phyloP scores from a whole-genome alignment of 2,113 vertebrate species.

The Sitta europaea region DNA sequence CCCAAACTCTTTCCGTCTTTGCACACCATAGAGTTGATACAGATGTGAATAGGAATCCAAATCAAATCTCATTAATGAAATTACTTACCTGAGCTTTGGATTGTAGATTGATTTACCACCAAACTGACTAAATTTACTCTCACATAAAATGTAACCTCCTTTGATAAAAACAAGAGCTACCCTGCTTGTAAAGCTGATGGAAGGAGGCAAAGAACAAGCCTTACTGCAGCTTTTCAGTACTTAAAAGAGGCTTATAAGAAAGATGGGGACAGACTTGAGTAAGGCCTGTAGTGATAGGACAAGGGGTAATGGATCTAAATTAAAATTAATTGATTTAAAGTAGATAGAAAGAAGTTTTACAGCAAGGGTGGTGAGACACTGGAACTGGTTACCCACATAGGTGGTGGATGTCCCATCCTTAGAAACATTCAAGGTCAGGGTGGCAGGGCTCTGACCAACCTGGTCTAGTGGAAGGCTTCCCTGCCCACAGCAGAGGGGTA shows the following conservation, averaged over 20 bases:
- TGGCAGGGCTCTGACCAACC: background rate
- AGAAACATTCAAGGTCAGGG: background rate
- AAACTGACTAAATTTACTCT: background rate
- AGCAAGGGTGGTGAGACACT: background rate
- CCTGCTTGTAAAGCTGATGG: background rate
- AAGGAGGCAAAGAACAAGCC: background rate
- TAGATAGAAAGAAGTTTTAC: background rate
- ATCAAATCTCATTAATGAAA: background rate
- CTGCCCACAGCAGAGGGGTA: fast-evolving
- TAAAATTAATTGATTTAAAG: background rate
- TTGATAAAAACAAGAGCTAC: background rate
- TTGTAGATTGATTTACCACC: background rate
- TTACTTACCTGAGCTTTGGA: background rate
- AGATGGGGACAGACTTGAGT: background rate
- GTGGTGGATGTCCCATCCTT: background rate
- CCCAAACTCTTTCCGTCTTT: background rate
- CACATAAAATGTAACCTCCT: background rate
- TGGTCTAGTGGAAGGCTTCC: background rate
- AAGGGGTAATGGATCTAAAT: background rate
- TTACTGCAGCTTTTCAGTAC: background rate
- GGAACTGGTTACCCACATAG: background rate
- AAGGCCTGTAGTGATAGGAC: background rate
- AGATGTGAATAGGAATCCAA: background rate
- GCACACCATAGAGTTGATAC: background rate
- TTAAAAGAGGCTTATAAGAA: background rate